Conservation (phyloP, 1,140 invertebrate genomes). For the Drosophila insularis region DNA sequence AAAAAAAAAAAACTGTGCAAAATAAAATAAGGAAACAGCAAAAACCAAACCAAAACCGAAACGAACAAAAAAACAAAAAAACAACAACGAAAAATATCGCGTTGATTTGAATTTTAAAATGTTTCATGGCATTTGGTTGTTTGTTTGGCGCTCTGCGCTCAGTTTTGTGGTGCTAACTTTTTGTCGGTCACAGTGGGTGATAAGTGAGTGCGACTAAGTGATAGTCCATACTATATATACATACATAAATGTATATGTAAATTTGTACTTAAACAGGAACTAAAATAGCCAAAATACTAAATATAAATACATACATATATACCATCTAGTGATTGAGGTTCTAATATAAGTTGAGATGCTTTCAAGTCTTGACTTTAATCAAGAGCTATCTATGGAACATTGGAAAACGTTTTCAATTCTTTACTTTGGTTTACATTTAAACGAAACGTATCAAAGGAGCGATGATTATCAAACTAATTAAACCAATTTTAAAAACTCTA, state of each 20-base stretch:
- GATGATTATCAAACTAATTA: too few species aligned
- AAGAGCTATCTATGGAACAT: too few species aligned
- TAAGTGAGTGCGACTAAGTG: slow-evolving; percentile 9
- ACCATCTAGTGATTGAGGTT: not conserved
- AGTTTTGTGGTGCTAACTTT: slow-evolving; percentile 60
- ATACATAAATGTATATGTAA: not conserved
- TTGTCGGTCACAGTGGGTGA: slow-evolving; percentile 40
- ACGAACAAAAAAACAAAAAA: slow-evolving; percentile 73
- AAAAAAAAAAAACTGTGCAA: slow-evolving; percentile 3
- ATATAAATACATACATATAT: not conserved
- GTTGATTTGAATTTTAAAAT: slow-evolving; percentile 81
- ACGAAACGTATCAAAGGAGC: too few species aligned
- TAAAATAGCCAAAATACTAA: not conserved
- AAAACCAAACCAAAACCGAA: slow-evolving; percentile 46
- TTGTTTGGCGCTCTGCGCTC: slow-evolving; percentile 42
- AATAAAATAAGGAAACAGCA: slow-evolving; percentile 35
- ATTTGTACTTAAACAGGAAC: not conserved
- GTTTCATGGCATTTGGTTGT: slow-evolving; percentile 71
- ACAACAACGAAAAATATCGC: slow-evolving; percentile 49
- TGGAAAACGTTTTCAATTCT: too few species aligned
- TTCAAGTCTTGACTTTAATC: too few species aligned
- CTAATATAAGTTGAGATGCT: not conserved
- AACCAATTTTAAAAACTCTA: too few species aligned
- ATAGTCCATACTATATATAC: not conserved
- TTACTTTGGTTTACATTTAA: too few species aligned